Evolutionary conservation across 2,888 invertebrate genomes (phyloP).

Genomic region (Tenthredo mesomela): DNA sequence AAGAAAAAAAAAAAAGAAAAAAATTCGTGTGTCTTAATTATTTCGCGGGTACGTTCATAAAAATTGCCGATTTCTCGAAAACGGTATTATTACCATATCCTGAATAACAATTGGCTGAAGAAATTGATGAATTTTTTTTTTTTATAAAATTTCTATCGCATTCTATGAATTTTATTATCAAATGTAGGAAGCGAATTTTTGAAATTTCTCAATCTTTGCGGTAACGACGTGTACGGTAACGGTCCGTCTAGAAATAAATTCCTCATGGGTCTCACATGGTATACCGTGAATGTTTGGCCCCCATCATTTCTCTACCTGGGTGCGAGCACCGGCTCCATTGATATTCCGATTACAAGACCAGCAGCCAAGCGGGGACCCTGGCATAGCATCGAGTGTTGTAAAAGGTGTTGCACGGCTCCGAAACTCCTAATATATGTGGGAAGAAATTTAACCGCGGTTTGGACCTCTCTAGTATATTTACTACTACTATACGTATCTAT

Average conservation of each 20-base stretch:
- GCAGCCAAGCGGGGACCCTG: slow-evolving; percentile 35
- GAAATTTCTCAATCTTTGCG: background rate
- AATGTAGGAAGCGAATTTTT: background rate
- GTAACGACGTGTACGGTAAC: background rate
- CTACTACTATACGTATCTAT: background rate
- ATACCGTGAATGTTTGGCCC: slow-evolving; percentile 20
- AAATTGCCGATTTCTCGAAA: too few relatives aligned
- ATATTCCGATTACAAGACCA: slow-evolving; percentile 51
- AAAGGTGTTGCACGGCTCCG: slow-evolving; percentile 39
- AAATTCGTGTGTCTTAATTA: too few relatives aligned
- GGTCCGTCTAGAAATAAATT: slow-evolving; percentile 31
- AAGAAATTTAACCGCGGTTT: slow-evolving; percentile 17
- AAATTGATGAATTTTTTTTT: background rate
- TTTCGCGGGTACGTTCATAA: too few relatives aligned
- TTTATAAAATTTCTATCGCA: background rate
- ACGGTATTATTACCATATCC: too few relatives aligned
- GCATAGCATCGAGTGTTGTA: slow-evolving; percentile 21
- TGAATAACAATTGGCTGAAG: background rate
- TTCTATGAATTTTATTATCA: background rate
- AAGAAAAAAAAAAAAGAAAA: too few relatives aligned
- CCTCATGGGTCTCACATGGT: background rate
- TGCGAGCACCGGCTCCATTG: slow-evolving; percentile 37
- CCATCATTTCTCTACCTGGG: slow-evolving; percentile 14
- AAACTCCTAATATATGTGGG: slow-evolving; percentile 44
- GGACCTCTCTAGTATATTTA: background rate